phyloP scores from a whole-genome alignment of 2,888 invertebrate genomes.

The Watsonalla binaria region DNA sequence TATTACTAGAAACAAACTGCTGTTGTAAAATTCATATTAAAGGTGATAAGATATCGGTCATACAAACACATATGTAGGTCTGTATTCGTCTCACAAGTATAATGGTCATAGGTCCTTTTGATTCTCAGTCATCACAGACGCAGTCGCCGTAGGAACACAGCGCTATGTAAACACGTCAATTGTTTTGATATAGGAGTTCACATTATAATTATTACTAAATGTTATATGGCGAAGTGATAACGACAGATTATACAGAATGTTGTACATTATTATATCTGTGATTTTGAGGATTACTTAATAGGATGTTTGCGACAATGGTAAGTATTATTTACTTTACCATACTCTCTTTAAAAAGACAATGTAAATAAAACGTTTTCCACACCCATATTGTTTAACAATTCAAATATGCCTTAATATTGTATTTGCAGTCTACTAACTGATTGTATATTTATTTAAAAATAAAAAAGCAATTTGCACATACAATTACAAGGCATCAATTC shows the following conservation, averaged over 20 bases:
- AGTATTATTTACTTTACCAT: no score
- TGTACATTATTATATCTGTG: no score
- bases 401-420: no score
- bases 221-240: not conserved
- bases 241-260: not conserved
- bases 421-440: no score
- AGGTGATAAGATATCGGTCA: not conserved
- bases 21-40: no score
- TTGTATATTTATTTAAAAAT: no score
- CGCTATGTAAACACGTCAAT: constrained; percentile 7
- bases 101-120: not conserved
- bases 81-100: not conserved
- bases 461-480: not conserved
- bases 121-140: not conserved
- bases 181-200: constrained; percentile 16
- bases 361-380: no score
- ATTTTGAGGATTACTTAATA: no score
- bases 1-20: no score
- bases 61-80: not conserved
- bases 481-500: not conserved
- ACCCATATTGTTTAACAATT: no score
- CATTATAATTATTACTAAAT: not conserved
- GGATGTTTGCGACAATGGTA: no score
- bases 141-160: constrained; percentile 9
- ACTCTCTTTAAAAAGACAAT: no score